Base-by-base conservation (phyloP, 92 coral and sea anemone genomes). In the Hydrozoanthus gracilis region DNA sequence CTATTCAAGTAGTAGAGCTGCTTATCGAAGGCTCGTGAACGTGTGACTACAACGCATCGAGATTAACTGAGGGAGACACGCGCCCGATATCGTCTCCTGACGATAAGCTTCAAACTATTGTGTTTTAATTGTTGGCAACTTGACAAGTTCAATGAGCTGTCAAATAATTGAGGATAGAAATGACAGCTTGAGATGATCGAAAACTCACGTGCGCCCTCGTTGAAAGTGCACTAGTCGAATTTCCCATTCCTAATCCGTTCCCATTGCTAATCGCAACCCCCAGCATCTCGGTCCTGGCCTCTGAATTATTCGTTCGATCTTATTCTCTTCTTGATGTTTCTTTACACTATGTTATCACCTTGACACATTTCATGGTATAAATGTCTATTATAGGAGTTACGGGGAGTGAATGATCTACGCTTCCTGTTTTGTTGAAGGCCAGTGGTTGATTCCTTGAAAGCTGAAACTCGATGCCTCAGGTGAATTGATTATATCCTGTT, bases 1-100 rank as follows among this genome's bases (percentile, higher is more conserved):
- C 71, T 80, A 9, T 35, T 17, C 20, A 8, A 14, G 56, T 7
- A 44, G 11, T 62, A 60, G 6, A 18, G 14, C 5, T n/a, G 60
- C 18, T 54, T 65, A n/a, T 17, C 1, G 85, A 62, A 16, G 45
- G 16, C 58, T 80, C 35, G 69, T 80, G 74, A 48, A 64, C 85
- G 85, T 58, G 73, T 76, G 82, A 76, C 73, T 47, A 46, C 54
- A 65, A 52, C 85, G 85, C 74, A 27, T 64, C 58, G 2, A 18
- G 73, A 80, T 80, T 48, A 80, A 80, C 74, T 65, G 62, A 80
- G 85, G 17, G 73, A 80, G 85, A 69, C 85, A 80, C 85, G 85
- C 85, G 85, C 73, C 85, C 48, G 85, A 66, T 14, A 65, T 80
- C 49, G 56, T 80, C 85, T 46, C 73, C 85, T 80, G 61, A 47